Percentiles rank a stretch among this genome's conserved stretches.
Conservation (phyloP, 2,113 vertebrate species). For the Vidua chalybeata region DNA sequence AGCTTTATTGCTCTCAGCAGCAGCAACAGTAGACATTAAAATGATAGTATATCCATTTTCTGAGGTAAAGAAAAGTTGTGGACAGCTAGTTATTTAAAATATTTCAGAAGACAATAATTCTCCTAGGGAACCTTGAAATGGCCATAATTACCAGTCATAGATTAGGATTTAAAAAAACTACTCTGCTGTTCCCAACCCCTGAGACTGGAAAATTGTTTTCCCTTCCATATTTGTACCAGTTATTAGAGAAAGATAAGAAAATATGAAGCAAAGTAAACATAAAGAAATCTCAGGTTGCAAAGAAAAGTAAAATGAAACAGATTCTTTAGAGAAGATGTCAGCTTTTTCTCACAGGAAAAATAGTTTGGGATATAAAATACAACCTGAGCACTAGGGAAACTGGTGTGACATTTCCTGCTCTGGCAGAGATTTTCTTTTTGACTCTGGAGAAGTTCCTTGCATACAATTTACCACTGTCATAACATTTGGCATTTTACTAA, state of each 20-base stretch:
- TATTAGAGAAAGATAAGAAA: conserved; percentile 39
- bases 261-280: conserved; percentile 22
- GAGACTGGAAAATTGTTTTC: conserved; percentile 34
- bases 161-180: conserved; percentile 29
- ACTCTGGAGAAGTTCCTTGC: not conserved
- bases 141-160: conserved; percentile 9
- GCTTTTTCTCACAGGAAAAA: conserved; percentile 48
- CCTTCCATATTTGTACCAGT: not conserved
- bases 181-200: not conserved
- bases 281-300: conserved; percentile 29
- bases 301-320: not conserved
- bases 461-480: not conserved
- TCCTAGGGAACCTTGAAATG: conserved; percentile 37
- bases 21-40: conserved; percentile 17
- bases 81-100: conserved; percentile 63
- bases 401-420: not conserved
- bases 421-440: not conserved
- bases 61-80: conserved; percentile 42
- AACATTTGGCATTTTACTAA: not conserved
- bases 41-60: conserved; percentile 54
- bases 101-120: conserved; percentile 60
- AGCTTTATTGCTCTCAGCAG: conserved; percentile 45
- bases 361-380: not conserved
- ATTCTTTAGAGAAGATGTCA: conserved; percentile 31
- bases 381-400: not conserved